Conservation (phyloP, 2,888 invertebrate genomes). For the Aethes cnicana region DNA sequence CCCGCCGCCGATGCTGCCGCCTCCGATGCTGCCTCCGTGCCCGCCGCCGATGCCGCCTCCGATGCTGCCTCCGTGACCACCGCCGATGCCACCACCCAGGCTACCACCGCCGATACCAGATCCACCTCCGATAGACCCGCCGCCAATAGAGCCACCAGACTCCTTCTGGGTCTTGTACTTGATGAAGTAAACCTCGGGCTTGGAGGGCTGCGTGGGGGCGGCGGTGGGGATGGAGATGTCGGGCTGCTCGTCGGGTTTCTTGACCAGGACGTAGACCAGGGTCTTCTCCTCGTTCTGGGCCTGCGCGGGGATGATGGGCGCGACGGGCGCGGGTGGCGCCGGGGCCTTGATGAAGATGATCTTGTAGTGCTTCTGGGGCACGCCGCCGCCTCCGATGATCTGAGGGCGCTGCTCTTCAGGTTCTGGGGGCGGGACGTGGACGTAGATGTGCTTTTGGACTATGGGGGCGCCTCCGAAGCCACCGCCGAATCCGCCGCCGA, state of each 20-base stretch:
- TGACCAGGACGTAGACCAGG: constrained; percentile 91
- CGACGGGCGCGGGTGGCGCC: constrained; percentile 88
- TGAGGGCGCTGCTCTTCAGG: constrained; percentile 86
- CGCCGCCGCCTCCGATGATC: constrained; percentile 84
- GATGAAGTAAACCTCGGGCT: constrained; percentile 93
- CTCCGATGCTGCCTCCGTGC: constrained; percentile 45
- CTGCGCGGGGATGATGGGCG: constrained; percentile 87
- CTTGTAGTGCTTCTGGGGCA: constrained; percentile 90
- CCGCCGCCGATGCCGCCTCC: constrained; percentile 43
- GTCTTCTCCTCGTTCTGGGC: constrained; percentile 91
- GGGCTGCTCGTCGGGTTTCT: constrained; percentile 91
- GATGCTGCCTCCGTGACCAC: constrained; percentile 34
- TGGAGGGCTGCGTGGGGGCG: constrained; percentile 88
- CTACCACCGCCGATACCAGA: constrained; percentile 41
- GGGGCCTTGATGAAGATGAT: constrained; percentile 94
- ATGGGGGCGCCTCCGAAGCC: constrained; percentile 80
- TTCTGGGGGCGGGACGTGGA: constrained; percentile 92
- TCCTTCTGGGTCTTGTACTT: constrained; percentile 89
- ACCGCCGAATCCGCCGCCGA: constrained; percentile 61
- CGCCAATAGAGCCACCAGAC: constrained; percentile 54
- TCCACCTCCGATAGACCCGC: constrained; percentile 50
- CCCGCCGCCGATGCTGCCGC: constrained; percentile 46
- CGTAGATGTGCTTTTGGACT: constrained; percentile 91
- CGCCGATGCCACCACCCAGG: constrained; percentile 31
- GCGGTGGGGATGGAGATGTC: constrained; percentile 89